Conservation (phyloP, 1,140 invertebrate genomes). For the Drosophila carrolli region DNA sequence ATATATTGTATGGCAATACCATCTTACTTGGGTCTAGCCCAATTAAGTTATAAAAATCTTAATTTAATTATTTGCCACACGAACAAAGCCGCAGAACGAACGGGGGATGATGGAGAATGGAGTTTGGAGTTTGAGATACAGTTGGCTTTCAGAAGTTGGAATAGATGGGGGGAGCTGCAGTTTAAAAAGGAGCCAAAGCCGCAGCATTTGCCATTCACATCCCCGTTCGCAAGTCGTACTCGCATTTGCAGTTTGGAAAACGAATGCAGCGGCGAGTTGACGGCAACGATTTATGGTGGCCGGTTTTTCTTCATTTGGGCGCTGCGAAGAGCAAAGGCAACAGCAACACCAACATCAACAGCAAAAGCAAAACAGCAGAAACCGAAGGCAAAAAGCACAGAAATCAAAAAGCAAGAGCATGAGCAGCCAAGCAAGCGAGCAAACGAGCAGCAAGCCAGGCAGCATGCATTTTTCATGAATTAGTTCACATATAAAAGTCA, state of each 20-base stretch:
- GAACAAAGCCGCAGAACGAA: conserved; percentile 60
- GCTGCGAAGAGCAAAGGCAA: conserved; percentile 1
- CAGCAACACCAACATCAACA: no score
- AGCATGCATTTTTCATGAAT: conserved; percentile 79
- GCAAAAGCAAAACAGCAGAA: conserved; percentile 5
- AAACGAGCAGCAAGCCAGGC: conserved; percentile 32
- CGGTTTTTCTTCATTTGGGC: conserved; percentile 77
- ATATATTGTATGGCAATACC: no score
- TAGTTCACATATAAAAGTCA: conserved; percentile 82
- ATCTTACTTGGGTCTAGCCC: conserved; percentile 22
- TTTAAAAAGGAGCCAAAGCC: conserved; percentile 30
- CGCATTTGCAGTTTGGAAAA: conserved; percentile 29
- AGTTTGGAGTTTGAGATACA: conserved; percentile 11
- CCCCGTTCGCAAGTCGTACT: conserved; percentile 14
- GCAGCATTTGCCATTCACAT: conserved; percentile 63
- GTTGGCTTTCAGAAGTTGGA: conserved; percentile 8
- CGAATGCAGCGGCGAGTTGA: conserved; percentile 31
- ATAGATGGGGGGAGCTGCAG: background rate
- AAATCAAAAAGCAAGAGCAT: conserved; percentile 21
- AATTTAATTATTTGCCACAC: conserved; percentile 82
- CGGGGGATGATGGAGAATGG: conserved; percentile 12
- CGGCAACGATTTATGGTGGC: conserved; percentile 76
- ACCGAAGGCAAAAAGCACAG: conserved; percentile 10
- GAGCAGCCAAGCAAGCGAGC: conserved; percentile 20
- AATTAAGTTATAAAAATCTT: conserved; percentile 81